A percentile compares a stretch with the other conserved stretches of the same genome.
phyloP scores from a whole-genome alignment of 2,113 vertebrate genomes.

The Poeciliopsis prolifica region DNA sequence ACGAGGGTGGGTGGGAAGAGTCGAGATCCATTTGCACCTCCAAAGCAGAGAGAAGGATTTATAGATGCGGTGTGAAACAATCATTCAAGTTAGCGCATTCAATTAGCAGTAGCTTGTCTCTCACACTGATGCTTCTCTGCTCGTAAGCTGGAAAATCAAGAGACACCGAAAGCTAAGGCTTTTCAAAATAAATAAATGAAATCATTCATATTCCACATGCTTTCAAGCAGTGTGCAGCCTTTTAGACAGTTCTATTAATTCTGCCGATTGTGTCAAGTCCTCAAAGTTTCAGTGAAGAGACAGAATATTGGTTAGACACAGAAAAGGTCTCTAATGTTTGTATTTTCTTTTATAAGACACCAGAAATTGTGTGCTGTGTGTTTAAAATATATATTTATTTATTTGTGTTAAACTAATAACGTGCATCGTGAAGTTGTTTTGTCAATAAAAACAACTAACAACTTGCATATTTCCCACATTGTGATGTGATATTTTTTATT shows the following conservation, averaged over 20 bases:
- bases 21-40: constrained; percentile 58
- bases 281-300: neutral
- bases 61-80: constrained; percentile 63
- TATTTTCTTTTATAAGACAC: neutral
- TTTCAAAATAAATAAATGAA: constrained; percentile 13
- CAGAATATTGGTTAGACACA: neutral
- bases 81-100: constrained; percentile 61
- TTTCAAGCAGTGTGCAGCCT: constrained; percentile 28
- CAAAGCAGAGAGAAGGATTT: constrained; percentile 59
- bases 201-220: constrained; percentile 43
- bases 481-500: neutral
- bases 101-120: constrained; percentile 61
- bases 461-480: neutral
- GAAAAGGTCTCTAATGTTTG: neutral
- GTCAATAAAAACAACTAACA: neutral
- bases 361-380: neutral
- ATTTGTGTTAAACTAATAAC: neutral
- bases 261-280: neutral
- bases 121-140: constrained; percentile 43
- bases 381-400: neutral
- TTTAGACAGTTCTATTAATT: constrained; percentile 26
- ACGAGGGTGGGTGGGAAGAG: constrained; percentile 16
- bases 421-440: neutral
- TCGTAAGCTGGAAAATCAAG: constrained; percentile 44
- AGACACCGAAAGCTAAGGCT: constrained; percentile 29